Conservation (phyloP, 2,797 vertebrate genomes). For the Podarcis siculus region DNA sequence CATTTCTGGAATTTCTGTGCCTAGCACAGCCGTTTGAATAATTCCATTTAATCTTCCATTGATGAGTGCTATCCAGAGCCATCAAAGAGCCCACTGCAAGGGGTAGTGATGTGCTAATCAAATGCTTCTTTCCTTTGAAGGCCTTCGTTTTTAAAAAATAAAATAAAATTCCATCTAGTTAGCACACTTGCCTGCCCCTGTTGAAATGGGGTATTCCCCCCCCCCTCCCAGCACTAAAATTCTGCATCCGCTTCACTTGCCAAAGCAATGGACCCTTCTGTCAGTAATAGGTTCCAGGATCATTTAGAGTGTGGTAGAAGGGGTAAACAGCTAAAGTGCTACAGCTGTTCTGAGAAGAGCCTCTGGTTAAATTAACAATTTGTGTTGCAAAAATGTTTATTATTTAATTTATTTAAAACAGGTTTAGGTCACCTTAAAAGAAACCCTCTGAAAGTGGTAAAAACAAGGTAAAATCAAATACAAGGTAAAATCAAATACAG, state of each 20-base stretch:
- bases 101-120: slow-evolving; percentile 74
- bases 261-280: not conserved
- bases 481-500: not conserved
- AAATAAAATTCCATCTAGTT: not conserved
- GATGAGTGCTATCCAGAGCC: slow-evolving; percentile 48
- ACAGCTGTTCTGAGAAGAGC: not conserved
- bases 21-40: slow-evolving; percentile 68
- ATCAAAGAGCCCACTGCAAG: slow-evolving; percentile 71
- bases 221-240: slow-evolving; percentile 13
- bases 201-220: not conserved
- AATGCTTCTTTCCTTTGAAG: slow-evolving; percentile 69
- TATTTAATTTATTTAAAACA: not conserved
- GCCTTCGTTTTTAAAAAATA: slow-evolving; percentile 54
- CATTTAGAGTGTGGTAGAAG: slow-evolving; percentile 13
- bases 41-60: slow-evolving; percentile 73
- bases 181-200: slow-evolving; percentile 31
- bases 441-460: not conserved
- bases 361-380: not conserved
- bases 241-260: slow-evolving; percentile 4
- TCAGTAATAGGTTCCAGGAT: not conserved
- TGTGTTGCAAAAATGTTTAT: accelerated
- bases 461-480: not conserved
- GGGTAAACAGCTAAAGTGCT: not conserved
- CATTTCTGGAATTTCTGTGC: slow-evolving; percentile 65
- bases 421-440: not conserved